Conservation (phyloP, 1,140 invertebrate species). For the Agrypnia vestita region DNA sequence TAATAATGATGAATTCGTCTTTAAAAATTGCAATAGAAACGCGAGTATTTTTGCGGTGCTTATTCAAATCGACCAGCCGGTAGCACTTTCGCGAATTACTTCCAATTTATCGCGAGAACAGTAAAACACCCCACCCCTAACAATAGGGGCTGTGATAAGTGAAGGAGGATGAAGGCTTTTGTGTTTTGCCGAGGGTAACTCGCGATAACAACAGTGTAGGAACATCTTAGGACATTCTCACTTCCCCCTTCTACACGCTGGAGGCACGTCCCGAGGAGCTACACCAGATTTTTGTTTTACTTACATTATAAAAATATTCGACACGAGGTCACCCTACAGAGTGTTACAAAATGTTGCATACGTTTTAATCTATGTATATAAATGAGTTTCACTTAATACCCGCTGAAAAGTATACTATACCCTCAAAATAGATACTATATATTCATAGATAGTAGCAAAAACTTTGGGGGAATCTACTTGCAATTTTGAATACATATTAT, state of each 20-base stretch:
- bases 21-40: no score
- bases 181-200: slow-evolving; percentile 8
- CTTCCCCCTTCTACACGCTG: no score
- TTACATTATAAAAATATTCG: slow-evolving; percentile 11
- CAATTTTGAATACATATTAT: no score
- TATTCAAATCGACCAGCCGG: slow-evolving; percentile 21
- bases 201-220: slow-evolving; percentile 11
- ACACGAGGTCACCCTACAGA: background rate
- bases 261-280: background rate
- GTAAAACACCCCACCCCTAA: slow-evolving; percentile 23
- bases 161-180: slow-evolving; percentile 19
- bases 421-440: no score
- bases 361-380: no score
- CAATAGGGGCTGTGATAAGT: slow-evolving; percentile 28
- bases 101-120: slow-evolving; percentile 32
- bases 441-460: no score
- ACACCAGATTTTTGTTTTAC: slow-evolving; percentile 1
- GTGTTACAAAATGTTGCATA: slow-evolving; percentile 2
- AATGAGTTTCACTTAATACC: no score
- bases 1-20: no score
- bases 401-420: no score
- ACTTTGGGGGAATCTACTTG: no score
- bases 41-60: slow-evolving; percentile 1
- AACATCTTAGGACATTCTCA: no score
- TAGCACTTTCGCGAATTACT: slow-evolving; percentile 33